Evolutionary conservation across 1,140 invertebrate genomes (phyloP).

Genomic region (Drosophila athabasca): DNA sequence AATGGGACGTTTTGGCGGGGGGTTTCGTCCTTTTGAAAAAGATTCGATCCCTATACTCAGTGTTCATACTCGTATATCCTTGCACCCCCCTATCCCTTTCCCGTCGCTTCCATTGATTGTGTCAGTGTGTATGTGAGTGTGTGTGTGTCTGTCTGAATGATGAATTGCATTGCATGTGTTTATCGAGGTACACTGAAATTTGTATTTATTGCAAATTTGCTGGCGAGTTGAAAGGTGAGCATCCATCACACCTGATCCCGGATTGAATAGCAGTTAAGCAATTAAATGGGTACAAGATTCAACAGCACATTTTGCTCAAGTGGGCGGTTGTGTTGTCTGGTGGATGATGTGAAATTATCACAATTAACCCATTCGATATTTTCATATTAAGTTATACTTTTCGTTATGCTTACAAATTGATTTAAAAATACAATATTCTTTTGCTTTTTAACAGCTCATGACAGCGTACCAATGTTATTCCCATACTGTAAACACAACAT

Average conservation of each 20-base stretch:
- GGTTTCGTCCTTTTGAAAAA: constrained; percentile 43
- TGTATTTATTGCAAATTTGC: constrained; percentile 68
- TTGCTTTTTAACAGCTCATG: background rate
- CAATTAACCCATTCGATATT: too few species aligned
- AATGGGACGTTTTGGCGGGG: constrained; percentile 66
- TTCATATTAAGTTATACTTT: too few species aligned
- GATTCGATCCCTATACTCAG: background rate
- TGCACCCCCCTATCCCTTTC: background rate
- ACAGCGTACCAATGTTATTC: background rate
- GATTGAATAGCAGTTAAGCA: constrained; percentile 21
- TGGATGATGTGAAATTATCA: background rate
- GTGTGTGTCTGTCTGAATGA: constrained; percentile 59
- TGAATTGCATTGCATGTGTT: constrained; percentile 74
- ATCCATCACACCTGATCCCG: constrained; percentile 46
- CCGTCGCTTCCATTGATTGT: background rate
- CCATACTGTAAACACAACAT: background rate
- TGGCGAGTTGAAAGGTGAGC: constrained; percentile 59
- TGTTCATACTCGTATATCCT: background rate
- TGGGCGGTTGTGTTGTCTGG: background rate
- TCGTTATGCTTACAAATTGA: too few species aligned
- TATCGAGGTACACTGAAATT: constrained; percentile 54
- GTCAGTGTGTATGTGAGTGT: constrained; percentile 1
- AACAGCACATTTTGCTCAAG: background rate
- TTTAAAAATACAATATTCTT: too few species aligned
- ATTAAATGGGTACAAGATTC: constrained; percentile 24